phyloP scores from a whole-genome alignment of 2,888 invertebrate species.

The Drosophila villosipedis region DNA sequence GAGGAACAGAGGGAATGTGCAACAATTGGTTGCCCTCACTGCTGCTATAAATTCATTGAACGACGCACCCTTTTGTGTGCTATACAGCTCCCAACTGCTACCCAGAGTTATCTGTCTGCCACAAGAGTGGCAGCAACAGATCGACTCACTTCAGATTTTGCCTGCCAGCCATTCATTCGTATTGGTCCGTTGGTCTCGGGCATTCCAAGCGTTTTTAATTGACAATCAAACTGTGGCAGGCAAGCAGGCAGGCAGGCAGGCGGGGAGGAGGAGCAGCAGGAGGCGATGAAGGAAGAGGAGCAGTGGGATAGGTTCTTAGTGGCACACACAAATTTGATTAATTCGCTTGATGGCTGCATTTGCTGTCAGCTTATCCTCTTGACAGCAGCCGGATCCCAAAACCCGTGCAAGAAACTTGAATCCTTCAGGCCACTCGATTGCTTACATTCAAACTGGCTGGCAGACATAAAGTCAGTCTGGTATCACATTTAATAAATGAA shows the following conservation, averaged over 20 bases:
- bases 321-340: conserved; percentile 66
- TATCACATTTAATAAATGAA: conserved; percentile 64
- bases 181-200: conserved; percentile 47
- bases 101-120: conserved; percentile 21
- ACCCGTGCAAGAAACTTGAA: conserved; percentile 5
- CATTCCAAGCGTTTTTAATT: conserved; percentile 65
- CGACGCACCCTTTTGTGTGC: conserved; percentile 49
- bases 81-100: conserved; percentile 1
- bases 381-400: conserved; percentile 38
- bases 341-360: conserved; percentile 66
- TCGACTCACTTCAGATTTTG: conserved; percentile 38
- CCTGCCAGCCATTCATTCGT: conserved; percentile 38
- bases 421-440: conserved; percentile 35
- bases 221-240: conserved; percentile 63
- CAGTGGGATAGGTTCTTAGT: conserved; percentile 11
- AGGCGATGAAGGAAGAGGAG: not conserved
- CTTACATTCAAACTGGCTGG: conserved; percentile 18
- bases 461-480: conserved; percentile 33
- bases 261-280: no score
- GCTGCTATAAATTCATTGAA: conserved; percentile 49
- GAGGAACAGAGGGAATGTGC: conserved; percentile 29
- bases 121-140: conserved; percentile 35
- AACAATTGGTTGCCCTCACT: conserved; percentile 58
- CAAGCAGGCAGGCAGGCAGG: not conserved
- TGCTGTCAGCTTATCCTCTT: conserved; percentile 65